Evolutionary conservation across 30 jellyfish, hydroid and myxozoan species (phyloP).

Genomic region (Pelagia noctiluca): DNA sequence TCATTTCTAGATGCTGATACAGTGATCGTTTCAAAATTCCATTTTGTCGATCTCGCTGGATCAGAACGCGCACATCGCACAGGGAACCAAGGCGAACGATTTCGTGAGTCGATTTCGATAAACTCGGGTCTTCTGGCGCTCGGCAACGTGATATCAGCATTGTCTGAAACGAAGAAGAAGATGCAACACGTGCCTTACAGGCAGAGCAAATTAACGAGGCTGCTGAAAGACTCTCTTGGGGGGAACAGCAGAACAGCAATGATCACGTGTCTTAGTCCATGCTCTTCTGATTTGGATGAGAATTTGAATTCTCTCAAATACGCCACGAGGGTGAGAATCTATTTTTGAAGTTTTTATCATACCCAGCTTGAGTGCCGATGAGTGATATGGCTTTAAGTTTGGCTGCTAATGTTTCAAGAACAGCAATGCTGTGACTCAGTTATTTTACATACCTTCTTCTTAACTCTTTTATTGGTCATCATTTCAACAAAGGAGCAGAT

Average conservation of each 20-base stretch:
- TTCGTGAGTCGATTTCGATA: conserved; percentile 92
- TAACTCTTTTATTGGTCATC: no score
- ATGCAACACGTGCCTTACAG: conserved; percentile 94
- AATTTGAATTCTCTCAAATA: conserved; percentile 79
- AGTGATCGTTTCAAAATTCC: conserved; percentile 71
- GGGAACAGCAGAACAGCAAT: conserved; percentile 95
- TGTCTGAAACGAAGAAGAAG: conserved; percentile 83
- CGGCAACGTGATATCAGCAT: conserved; percentile 96
- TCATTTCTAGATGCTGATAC: conserved; percentile 33
- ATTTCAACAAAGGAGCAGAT: no score
- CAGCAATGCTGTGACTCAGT: no score
- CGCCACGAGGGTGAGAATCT: conserved; percentile 84
- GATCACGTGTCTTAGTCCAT: conserved; percentile 88
- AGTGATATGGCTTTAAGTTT: no score
- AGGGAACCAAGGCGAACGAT: conserved; percentile 96
- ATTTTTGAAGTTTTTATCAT: background rate
- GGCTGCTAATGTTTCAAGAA: no score
- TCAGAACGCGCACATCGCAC: conserved; percentile 97
- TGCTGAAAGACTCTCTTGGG: conserved; percentile 95
- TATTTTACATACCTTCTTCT: no score
- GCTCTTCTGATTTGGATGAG: conserved; percentile 90
- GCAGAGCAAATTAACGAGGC: conserved; percentile 94
- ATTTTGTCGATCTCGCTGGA: conserved; percentile 98
- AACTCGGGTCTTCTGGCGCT: conserved; percentile 94
- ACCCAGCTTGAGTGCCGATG: no score